These are phyloP conservation scores for Lophochroa leadbeateri DNA, from an alignment of 2,113 vertebrate genomes.

Conservation along the genomic window DNA sequence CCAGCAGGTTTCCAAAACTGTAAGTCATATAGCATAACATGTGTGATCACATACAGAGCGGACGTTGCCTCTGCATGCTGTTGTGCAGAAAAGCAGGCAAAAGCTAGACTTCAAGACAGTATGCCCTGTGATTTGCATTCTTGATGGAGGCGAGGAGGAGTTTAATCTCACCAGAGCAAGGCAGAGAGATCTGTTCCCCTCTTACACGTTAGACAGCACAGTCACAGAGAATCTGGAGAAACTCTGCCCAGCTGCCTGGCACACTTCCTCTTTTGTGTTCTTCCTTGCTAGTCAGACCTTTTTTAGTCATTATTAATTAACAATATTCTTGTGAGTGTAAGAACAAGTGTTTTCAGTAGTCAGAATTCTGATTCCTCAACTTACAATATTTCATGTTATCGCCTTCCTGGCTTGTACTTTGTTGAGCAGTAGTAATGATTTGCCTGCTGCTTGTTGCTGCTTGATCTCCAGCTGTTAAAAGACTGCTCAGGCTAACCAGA, in stretches of 20 bases:
- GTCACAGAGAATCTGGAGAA: rapidly evolving
- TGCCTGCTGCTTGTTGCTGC: neutral
- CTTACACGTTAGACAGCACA: neutral
- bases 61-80: neutral
- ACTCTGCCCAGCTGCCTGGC: neutral
- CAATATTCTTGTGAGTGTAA: neutral
- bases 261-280: neutral
- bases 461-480: neutral
- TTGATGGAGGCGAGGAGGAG: neutral
- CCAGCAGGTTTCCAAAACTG: neutral
- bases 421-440: neutral
- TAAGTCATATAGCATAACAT: rapidly evolving
- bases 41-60: neutral
- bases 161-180: neutral
- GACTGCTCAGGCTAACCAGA: neutral
- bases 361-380: neutral
- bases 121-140: neutral
- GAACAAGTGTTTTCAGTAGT: neutral
- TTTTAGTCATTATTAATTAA: neutral
- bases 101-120: neutral
- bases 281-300: neutral
- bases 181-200: neutral
- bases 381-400: neutral
- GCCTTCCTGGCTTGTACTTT: neutral
- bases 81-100: neutral